These are phyloP conservation scores for Halcyon chelicuti DNA, from an alignment of 2,797 vertebrate genomes.

Conservation along the genomic window DNA sequence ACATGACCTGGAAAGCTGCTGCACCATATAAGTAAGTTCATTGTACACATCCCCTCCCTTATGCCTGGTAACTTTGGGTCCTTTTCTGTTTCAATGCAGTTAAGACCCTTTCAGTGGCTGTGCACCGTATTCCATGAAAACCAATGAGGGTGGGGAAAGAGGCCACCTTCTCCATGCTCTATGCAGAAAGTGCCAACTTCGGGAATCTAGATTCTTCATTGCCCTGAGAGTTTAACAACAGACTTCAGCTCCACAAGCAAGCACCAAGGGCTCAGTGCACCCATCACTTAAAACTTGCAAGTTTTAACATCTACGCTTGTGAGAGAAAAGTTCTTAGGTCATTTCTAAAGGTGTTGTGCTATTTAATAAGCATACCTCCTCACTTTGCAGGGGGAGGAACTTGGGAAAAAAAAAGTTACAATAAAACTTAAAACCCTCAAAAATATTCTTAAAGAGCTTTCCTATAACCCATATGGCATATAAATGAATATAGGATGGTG, in stretches of 20 bases:
- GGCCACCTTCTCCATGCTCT: neutral
- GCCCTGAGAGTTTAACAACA: neutral
- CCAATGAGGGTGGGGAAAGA: neutral
- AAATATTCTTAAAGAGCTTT: slow-evolving; percentile 41
- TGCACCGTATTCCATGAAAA: neutral
- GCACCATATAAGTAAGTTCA: neutral
- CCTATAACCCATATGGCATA: slow-evolving; percentile 29
- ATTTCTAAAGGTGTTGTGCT: slow-evolving; percentile 26
- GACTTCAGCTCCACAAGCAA: neutral
- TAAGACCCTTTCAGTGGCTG: neutral
- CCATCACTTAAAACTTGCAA: neutral
- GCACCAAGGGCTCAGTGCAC: neutral
- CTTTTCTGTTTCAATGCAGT: neutral
- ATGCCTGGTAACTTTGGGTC: neutral
- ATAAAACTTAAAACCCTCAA: slow-evolving; percentile 31
- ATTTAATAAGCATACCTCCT: slow-evolving; percentile 45
- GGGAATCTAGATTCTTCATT: neutral
- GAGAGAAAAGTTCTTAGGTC: neutral
- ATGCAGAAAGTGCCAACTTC: neutral
- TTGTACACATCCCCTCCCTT: neutral
- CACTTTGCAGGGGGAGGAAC: neutral
- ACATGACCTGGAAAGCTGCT: neutral
- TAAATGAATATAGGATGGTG: slow-evolving; percentile 33
- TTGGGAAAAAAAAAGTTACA: neutral
- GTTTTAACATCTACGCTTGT: neutral